These are phyloP conservation scores for Clarias macrocephalus DNA, from an alignment of 2,113 vertebrate genomes.

Conservation along the genomic window DNA sequence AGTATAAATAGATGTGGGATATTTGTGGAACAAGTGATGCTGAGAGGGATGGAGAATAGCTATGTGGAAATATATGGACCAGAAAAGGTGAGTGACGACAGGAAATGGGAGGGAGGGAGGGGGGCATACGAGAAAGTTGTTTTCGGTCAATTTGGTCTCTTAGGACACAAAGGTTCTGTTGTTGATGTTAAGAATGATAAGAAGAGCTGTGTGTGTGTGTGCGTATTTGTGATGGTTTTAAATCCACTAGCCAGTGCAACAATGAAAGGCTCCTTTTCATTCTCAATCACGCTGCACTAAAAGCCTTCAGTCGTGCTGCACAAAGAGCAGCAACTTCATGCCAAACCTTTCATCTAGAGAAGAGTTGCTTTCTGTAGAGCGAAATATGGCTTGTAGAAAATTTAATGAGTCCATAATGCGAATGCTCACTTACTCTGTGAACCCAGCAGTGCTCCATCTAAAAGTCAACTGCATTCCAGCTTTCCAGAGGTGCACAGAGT, in stretches of 20 bases:
- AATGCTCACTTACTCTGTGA: not conserved
- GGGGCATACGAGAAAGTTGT: not conserved
- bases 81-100: constrained; percentile 2
- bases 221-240: not conserved
- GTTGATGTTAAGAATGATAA: not conserved
- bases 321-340: constrained; percentile 7
- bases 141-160: not conserved
- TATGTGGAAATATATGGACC: not conserved
- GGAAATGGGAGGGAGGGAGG: not conserved
- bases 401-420: not conserved
- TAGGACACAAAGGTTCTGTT: not conserved
- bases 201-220: not conserved
- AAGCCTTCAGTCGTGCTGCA: constrained; percentile 10
- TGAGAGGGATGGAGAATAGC: constrained; percentile 9
- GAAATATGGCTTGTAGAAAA: constrained; percentile 1
- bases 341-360: constrained; percentile 30
- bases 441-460: not conserved
- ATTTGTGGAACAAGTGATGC: constrained; percentile 42
- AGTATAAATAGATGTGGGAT: constrained; percentile 21
- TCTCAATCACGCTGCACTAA: not conserved
- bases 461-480: not conserved
- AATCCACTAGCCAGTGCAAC: not conserved
- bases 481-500: not conserved
- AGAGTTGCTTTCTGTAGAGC: not conserved
- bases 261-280: constrained; percentile 13